Conservation (phyloP, 92 coral and sea anemone genomes). For the Diadumene lineata region DNA sequence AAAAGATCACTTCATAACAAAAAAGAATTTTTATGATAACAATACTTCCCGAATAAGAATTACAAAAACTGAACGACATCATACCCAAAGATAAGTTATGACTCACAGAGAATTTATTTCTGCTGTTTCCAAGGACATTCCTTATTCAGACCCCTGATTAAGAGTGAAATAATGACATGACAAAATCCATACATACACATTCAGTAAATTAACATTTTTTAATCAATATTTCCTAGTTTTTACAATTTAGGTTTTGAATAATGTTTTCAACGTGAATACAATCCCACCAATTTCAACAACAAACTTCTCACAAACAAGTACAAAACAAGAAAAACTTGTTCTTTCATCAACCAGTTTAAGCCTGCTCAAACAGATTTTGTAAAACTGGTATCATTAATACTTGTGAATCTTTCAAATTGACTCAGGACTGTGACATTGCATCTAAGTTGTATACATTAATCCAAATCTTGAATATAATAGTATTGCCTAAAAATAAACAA, state of each 20-base stretch:
- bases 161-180: too few species aligned
- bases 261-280: neutral
- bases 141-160: too few species aligned
- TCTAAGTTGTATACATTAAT: neutral
- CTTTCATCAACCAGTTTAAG: slow-evolving; percentile 41
- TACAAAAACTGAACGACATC: too few species aligned
- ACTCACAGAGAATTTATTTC: too few species aligned
- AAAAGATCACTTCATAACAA: too few species aligned
- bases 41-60: too few species aligned
- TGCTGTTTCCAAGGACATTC: too few species aligned
- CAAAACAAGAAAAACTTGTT: slow-evolving; percentile 21
- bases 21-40: too few species aligned
- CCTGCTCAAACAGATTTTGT: slow-evolving; percentile 32
- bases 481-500: neutral
- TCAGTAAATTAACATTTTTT: too few species aligned
- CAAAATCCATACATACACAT: too few species aligned
- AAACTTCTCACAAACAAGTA: neutral
- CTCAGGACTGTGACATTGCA: neutral
- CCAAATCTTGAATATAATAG: neutral
- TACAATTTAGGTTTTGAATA: neutral
- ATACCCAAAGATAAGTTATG: too few species aligned
- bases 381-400: slow-evolving; percentile 58
- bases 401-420: neutral
- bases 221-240: neutral
- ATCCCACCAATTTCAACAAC: neutral